Evolutionary conservation across 2,888 invertebrate species (phyloP), one percentile per base, ranked within the genome.

Genomic region (Craniophora ligustri): DNA sequence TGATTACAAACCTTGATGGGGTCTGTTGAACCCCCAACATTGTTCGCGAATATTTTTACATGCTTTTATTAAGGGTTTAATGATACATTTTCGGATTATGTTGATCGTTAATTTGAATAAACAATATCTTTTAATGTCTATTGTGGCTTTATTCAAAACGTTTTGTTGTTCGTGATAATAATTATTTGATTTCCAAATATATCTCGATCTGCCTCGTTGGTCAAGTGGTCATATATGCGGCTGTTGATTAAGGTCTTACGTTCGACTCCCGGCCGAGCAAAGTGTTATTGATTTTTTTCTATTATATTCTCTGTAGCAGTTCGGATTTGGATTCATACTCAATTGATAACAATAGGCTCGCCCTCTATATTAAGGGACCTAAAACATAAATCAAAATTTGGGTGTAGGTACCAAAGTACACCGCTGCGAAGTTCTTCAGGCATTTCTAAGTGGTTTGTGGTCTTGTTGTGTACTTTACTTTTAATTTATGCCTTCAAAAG

Each of bases 1-100:
- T 80, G 82, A 81, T 81, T 82, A 80, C 76, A 65, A 68, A 76
- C 76, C 75, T 71, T 67, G 64, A 58, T 61, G 64, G 73, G 72
- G 73, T 72, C 68, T 44, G 54, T 75, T 60, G 57, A 65, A 66
- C 72, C 75, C 67, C 58, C 48, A 34, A 32, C 67, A 73, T 78
- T 75, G 70, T 71, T 71, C 49, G 49, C 55, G 74, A 69, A 81
- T 68, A 79, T 82, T 81, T 82, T 81, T 78, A 70, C 72, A 72
- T 68, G 68, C 47, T 49, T 65, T 38, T 66, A 51, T 69, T 69
- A 64, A 55, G 63, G n/a, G 66, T 62, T 74, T 74, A 74, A 75
- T 67, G 66, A 69, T 50, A 64, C 61, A 55, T 67, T 61, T 45
- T 48, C 21, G 35, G 62, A 75, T 71, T 66, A 72, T 61, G 56